Base-by-base conservation (phyloP, 2,888 invertebrate genomes). In the Carpatolechia fugitivella region DNA sequence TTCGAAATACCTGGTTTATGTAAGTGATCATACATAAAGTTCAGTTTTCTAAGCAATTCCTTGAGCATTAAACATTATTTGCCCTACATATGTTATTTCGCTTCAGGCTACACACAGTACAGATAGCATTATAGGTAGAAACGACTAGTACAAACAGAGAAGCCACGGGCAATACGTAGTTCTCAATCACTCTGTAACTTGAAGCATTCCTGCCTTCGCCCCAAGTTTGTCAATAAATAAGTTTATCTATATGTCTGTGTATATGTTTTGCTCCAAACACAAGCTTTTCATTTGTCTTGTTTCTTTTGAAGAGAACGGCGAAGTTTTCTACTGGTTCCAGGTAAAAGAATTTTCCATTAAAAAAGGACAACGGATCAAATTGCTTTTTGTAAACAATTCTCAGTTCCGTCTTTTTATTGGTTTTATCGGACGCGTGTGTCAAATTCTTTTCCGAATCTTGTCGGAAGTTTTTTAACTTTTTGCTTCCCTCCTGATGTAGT, bases 261-360 rank as follows among this genome's bases (percentile, higher is more conserved):
- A 11, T 44, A n/a, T 35, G 35, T 41, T 61, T 64, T 62, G 57
- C 57, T 58, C 49, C 56, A 56, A 54, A 61, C 61, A 57, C 53
- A 52, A 56, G 64, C 70, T 70, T 80, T 80, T 78, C 76, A 78
- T 82, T 82, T 80, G 79, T 82, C 76, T 80, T 76, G 74, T 82
- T 82, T 75, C 78, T 81, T 81, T 78, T 75, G 74, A 82, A 78
- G 76, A 78, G 58, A 61, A 57, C 60, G 68, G 70, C 68, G 66
- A 84, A 84, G 71, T 84, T 83, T 66, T 62, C 67, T 68, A 72
- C 40, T 18, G 73, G 74, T 69, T 72, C 65, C 64, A 81, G 78
- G 80, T 81, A 78, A 78, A 85, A 80, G 82, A 85, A 85, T 85
- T 82, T 79, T 72, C 75, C 68, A 82, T 82, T 81, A 73, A 82